A percentile compares a stretch with the other conserved stretches of the same genome.
Conservation (phyloP, 2,113 vertebrate species). For the Scartelaos histophorus region DNA sequence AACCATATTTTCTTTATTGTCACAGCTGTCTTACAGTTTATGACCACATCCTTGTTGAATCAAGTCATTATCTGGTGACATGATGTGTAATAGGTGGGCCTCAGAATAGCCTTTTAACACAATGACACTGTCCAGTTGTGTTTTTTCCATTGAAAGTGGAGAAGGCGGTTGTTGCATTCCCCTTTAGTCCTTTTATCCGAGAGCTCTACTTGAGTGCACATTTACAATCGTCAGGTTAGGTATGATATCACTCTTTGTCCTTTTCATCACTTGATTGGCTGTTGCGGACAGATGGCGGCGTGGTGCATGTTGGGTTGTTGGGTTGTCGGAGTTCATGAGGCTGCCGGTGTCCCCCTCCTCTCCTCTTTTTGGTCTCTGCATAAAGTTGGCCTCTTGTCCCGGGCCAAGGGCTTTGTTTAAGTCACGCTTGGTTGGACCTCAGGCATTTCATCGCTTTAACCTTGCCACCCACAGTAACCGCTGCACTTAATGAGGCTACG, state of each 20-base stretch:
- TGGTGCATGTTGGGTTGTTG: slow-evolving; percentile 75
- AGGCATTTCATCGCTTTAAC: slow-evolving; percentile 96
- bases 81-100: not conserved
- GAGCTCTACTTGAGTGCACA: slow-evolving; percentile 65
- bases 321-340: slow-evolving; percentile 75
- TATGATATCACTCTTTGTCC: slow-evolving; percentile 71
- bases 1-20: not conserved
- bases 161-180: slow-evolving; percentile 16
- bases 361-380: slow-evolving; percentile 63
- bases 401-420: slow-evolving; percentile 89
- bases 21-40: not conserved
- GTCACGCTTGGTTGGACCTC: slow-evolving; percentile 89
- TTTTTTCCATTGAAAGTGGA: not conserved
- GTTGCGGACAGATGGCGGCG: slow-evolving; percentile 74
- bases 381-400: slow-evolving; percentile 89
- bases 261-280: slow-evolving; percentile 70
- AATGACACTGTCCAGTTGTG: slow-evolving; percentile 3
- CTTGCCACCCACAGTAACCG: slow-evolving; percentile 93
- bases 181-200: slow-evolving; percentile 47
- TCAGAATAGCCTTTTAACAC: not conserved
- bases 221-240: slow-evolving; percentile 66
- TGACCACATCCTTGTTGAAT: not conserved
- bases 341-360: slow-evolving; percentile 53
- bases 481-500: slow-evolving; percentile 88
- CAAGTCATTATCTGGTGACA: not conserved